These are phyloP conservation scores for Chaetodon auriga DNA, from an alignment of 2,113 vertebrate species.

Conservation along the genomic window DNA sequence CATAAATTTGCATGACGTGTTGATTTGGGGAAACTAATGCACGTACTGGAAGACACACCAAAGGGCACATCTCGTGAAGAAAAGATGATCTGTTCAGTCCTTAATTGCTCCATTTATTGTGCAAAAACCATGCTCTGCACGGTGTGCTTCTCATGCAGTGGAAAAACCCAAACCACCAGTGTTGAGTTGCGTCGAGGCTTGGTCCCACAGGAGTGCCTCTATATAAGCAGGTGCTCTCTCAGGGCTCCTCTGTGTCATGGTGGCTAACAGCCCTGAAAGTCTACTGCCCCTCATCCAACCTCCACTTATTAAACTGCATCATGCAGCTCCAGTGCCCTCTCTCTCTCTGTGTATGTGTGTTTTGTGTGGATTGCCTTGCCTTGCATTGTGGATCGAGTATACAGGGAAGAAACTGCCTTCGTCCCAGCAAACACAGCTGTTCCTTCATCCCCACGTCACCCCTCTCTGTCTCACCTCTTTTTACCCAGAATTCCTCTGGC, in stretches of 20 bases:
- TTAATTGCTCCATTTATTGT: slow-evolving; percentile 33
- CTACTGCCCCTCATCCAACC: slow-evolving; percentile 19
- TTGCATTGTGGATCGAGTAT: slow-evolving; percentile 43
- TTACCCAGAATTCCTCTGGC: slow-evolving; percentile 54
- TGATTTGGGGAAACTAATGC: slow-evolving; percentile 37
- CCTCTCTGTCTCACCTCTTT: slow-evolving; percentile 46
- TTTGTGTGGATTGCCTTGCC: slow-evolving; percentile 11
- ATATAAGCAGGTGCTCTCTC: slow-evolving; percentile 66
- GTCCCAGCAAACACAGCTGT: slow-evolving; percentile 80
- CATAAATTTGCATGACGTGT: slow-evolving; percentile 53
- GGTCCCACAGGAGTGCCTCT: slow-evolving; percentile 48
- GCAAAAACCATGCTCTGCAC: slow-evolving; percentile 19
- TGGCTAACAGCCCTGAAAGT: slow-evolving; percentile 36
- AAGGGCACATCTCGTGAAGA: slow-evolving; percentile 12
- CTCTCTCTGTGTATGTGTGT: background rate
- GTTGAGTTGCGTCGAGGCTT: slow-evolving; percentile 46
- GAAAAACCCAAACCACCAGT: slow-evolving; percentile 67
- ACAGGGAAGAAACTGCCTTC: slow-evolving; percentile 51
- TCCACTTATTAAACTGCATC: slow-evolving; percentile 29
- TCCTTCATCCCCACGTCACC: slow-evolving; percentile 58
- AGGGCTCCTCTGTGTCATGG: slow-evolving; percentile 28
- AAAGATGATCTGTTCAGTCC: slow-evolving; percentile 1
- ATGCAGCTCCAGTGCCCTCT: slow-evolving; percentile 12
- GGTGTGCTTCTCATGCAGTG: slow-evolving; percentile 53
- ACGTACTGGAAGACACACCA: slow-evolving; percentile 28